Evolutionary conservation across 1,140 invertebrate species (phyloP), one percentile per base, ranked within the genome.

Genomic region (Ylistrum balloti): DNA sequence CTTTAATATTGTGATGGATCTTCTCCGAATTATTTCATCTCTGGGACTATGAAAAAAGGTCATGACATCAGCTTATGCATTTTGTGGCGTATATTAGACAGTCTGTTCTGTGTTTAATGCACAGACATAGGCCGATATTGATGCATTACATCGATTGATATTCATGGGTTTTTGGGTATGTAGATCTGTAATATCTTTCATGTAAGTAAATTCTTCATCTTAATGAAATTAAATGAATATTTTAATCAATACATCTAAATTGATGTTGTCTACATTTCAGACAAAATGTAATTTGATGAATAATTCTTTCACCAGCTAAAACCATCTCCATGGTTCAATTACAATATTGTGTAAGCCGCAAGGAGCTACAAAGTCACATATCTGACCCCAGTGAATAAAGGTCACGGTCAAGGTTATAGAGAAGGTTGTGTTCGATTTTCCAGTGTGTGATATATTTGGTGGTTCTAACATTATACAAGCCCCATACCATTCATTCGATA

Each of bases 1-100:
- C 56, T 74, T 74, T 74, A 74, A 74, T 74, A 74, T 74, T 28
- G 56, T 74, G 56, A 74, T 74, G 56, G 56, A 74, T 74, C 56
- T 74, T 74, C n/a, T 74, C 56, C 56, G 56, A 74, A 74, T 74
- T 74, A 74, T 74, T 74, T 74, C 56, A 74, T 74, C 56, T 74
- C 56, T 74, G 56, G 56, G 56, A 74, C 56, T 74, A 74, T 74
- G 56, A 74, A 74, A 74, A 56, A 74, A 74, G 56, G 56, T 74
- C 56, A n/a, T 74, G 56, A 74, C 56, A 74, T 74, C 9, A 74
- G 56, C 56, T 74, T 74, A 28, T 74, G 56, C 56, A 74, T 74
- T 74, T 74, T 74, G 56, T 74, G 56, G 56, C 56, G 56, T 74
- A 74, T 74, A n/a, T 74, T 74, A 74, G 56, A 17, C 56, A 74